Evolutionary conservation across 2,797 vertebrate species (phyloP).

Genomic region (Pangasius krempfi): DNA sequence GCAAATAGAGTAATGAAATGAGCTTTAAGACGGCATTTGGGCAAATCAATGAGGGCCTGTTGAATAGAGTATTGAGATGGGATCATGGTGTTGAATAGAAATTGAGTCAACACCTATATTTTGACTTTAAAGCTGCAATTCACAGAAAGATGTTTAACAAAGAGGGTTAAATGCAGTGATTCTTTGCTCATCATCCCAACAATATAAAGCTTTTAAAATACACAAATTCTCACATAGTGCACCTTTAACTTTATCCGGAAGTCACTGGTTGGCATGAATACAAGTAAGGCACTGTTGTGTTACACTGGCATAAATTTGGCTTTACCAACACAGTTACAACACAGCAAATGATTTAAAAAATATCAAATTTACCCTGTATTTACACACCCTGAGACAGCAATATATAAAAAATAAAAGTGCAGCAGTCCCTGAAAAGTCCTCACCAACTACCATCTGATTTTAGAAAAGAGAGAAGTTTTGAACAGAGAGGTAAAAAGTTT

Average conservation of each 20-base stretch:
- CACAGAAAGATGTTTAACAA: not conserved
- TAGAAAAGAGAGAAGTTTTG: not conserved
- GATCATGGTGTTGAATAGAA: not conserved
- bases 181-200: not conserved
- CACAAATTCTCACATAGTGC: not conserved
- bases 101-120: not conserved
- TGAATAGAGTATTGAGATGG: not conserved
- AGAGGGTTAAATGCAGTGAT: not conserved
- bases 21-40: not conserved
- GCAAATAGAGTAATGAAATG: not conserved
- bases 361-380: not conserved
- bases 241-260: not conserved
- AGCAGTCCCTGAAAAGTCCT: not conserved
- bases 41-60: not conserved
- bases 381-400: constrained; percentile 7
- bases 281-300: not conserved
- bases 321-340: not conserved
- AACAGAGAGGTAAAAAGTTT: not conserved
- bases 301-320: not conserved
- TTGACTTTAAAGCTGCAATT: not conserved
- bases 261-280: not conserved
- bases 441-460: not conserved
- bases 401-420: not conserved
- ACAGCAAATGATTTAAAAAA: not conserved
- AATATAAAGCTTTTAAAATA: constrained; percentile 8